phyloP scores from a whole-genome alignment of 2,113 vertebrate genomes.

The Neodontobutis hainanensis region DNA sequence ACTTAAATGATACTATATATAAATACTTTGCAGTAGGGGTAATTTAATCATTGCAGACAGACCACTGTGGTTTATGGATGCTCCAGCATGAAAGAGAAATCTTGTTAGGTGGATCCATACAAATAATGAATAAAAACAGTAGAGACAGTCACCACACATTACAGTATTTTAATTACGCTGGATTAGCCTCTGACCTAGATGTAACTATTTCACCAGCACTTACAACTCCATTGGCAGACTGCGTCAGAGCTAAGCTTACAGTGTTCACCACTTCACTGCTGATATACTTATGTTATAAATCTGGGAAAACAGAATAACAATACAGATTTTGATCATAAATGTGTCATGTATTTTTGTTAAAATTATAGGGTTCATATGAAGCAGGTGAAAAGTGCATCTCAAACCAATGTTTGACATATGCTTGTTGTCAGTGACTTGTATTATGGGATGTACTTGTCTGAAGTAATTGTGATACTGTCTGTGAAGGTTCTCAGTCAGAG shows the following conservation, averaged over 20 bases:
- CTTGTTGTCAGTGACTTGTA: too few species aligned
- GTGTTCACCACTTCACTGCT: conserved; percentile 48
- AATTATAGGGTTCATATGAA: too few species aligned
- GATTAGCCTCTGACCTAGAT: conserved; percentile 40
- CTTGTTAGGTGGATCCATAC: conserved; percentile 74
- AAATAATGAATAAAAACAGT: conserved; percentile 73
- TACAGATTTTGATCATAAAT: too few species aligned
- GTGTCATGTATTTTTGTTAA: too few species aligned
- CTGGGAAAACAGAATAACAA: conserved; percentile 27
- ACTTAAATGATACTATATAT: not conserved
- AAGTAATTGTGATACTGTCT: too few species aligned
- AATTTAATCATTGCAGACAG: conserved; percentile 9
- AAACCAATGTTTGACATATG: too few species aligned
- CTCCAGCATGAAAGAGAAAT: conserved; percentile 74
- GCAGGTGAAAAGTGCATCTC: too few species aligned
- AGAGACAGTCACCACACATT: conserved; percentile 57
- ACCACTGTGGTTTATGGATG: conserved; percentile 67
- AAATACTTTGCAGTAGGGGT: not conserved
- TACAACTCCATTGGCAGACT: conserved; percentile 33
- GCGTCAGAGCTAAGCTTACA: conserved; percentile 60
- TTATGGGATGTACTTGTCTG: too few species aligned
- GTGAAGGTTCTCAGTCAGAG: too few species aligned
- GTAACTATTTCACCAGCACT: conserved; percentile 51
- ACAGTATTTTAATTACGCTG: conserved; percentile 68
- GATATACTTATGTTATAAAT: conserved; percentile 60